Conservation (phyloP, 2,888 invertebrate species). For the Phalera bucephala region DNA sequence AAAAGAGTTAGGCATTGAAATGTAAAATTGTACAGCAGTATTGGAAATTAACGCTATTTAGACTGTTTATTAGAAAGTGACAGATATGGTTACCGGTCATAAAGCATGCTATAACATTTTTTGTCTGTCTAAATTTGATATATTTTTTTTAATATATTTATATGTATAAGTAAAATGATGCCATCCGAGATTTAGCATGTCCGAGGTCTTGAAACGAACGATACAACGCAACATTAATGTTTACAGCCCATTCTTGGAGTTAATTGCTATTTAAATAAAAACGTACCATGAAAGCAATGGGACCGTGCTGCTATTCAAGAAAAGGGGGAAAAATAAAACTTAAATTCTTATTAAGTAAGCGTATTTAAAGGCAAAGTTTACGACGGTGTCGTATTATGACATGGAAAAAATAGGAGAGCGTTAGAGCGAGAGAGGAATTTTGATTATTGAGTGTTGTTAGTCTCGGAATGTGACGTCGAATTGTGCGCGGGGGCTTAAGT, state of each 20-base stretch:
- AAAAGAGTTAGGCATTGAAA: no score
- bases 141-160: slow-evolving; percentile 35
- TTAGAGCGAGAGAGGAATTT: slow-evolving; percentile 23
- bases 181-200: slow-evolving; percentile 52
- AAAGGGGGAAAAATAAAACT: slow-evolving; percentile 38
- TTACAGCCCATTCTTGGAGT: slow-evolving; percentile 79
- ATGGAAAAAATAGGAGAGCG: slow-evolving; percentile 31
- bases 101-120: no score
- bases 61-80: slow-evolving; percentile 4
- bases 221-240: slow-evolving; percentile 66
- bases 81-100: slow-evolving; percentile 1
- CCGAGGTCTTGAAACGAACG: slow-evolving; percentile 61
- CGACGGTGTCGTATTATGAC: slow-evolving; percentile 40
- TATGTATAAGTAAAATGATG: slow-evolving; percentile 58
- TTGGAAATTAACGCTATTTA: slow-evolving; percentile 3
- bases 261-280: slow-evolving; percentile 81
- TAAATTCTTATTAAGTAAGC: slow-evolving; percentile 54
- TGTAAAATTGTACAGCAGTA: neutral
- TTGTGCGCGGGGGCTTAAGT: slow-evolving; percentile 30
- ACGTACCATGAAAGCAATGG: slow-evolving; percentile 70
- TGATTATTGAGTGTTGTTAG: slow-evolving; percentile 19
- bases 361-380: slow-evolving; percentile 49
- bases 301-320: slow-evolving; percentile 49
- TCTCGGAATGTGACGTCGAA: slow-evolving; percentile 21
- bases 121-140: slow-evolving; percentile 13